A percentile compares a stretch with the other conserved stretches of the same genome.
Evolutionary conservation across 2,113 vertebrate species (phyloP).

Genomic region (Chaenocephalus aceratus): DNA sequence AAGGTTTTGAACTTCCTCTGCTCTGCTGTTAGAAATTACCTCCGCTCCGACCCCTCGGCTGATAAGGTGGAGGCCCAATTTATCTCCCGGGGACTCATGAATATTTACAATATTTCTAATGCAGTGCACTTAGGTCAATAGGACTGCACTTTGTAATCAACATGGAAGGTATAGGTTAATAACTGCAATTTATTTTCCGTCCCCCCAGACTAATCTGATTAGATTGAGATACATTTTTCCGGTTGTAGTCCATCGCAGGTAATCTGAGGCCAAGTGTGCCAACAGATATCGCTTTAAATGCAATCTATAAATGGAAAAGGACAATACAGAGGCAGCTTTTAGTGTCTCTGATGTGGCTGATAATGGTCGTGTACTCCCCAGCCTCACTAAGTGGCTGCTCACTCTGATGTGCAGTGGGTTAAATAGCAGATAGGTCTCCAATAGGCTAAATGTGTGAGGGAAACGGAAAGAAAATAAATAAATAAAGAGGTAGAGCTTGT

Average conservation of each 20-base stretch:
- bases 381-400: conserved; percentile 38
- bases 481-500: conserved; percentile 28
- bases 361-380: conserved; percentile 32
- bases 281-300: conserved; percentile 29
- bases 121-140: conserved; percentile 47
- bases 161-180: conserved; percentile 59
- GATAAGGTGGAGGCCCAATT: conserved; percentile 59
- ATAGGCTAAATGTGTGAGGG: conserved; percentile 27
- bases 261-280: conserved; percentile 5
- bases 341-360: conserved; percentile 47
- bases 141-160: conserved; percentile 55
- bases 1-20: conserved; percentile 34
- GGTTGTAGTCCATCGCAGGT: conserved; percentile 11
- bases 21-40: conserved; percentile 42
- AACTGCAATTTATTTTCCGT: conserved; percentile 42
- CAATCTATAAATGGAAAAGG: conserved; percentile 34
- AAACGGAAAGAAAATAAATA: background rate
- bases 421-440: conserved; percentile 29
- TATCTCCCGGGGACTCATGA: conserved; percentile 67
- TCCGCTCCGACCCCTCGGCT: conserved; percentile 53
- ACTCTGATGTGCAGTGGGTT: conserved; percentile 37
- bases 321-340: conserved; percentile 28
- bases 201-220: conserved; percentile 42
- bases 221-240: conserved; percentile 19
- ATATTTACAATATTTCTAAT: conserved; percentile 65